Conservation (phyloP, 2,113 vertebrate genomes). For the Notothenia rossii region DNA sequence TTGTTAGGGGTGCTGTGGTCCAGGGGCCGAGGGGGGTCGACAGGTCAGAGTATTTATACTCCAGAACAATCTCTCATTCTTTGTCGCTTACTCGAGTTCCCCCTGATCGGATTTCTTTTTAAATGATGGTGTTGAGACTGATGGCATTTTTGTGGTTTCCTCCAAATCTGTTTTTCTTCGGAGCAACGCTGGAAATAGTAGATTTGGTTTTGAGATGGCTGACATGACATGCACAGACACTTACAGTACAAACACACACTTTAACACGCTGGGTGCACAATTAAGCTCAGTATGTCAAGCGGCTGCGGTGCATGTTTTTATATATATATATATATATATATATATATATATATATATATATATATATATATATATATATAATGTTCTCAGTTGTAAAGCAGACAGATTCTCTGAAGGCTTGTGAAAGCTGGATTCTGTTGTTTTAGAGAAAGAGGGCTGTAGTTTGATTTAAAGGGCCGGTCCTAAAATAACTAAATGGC, state of each 20-base stretch:
- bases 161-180: constrained; percentile 70
- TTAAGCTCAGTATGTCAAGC: constrained; percentile 26
- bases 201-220: constrained; percentile 54
- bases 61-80: constrained; percentile 71
- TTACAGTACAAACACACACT: constrained; percentile 35
- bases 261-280: constrained; percentile 8
- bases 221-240: constrained; percentile 57
- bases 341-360: constrained; percentile 2
- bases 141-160: constrained; percentile 81
- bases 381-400: constrained; percentile 37
- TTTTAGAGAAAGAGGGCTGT: constrained; percentile 58
- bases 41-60: constrained; percentile 77
- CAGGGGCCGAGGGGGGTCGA: constrained; percentile 40
- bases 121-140: constrained; percentile 70
- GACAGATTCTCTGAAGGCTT: constrained; percentile 58
- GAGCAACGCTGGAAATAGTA: constrained; percentile 61
- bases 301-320: constrained; percentile 1
- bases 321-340: background rate
- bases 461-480: constrained; percentile 70
- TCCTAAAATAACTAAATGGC: constrained; percentile 79
- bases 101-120: constrained; percentile 69
- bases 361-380: too few species aligned
- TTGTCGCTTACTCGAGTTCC: constrained; percentile 68
- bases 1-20: constrained; percentile 55
- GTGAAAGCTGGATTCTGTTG: constrained; percentile 71